Base-by-base conservation (phyloP, 2,113 vertebrate genomes). In the Ifrita kowaldi region DNA sequence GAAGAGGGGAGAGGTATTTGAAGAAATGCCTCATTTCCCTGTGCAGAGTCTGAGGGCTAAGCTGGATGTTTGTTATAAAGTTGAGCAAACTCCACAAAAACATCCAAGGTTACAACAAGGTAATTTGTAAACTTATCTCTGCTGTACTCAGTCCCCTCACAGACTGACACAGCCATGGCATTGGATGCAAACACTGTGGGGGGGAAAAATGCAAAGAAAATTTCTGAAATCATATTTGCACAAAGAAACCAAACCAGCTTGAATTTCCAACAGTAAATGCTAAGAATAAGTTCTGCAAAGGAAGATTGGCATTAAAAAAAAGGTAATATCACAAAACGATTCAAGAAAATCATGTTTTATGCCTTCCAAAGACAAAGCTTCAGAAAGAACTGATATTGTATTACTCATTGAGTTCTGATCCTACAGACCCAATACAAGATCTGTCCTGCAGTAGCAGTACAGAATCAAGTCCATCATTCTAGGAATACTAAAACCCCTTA, bases 161-260 rank as follows among this genome's bases (percentile, higher is more conserved):
- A 62, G 67, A 60, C 33, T 55, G 74, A 76, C 83, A 63, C 21
- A 14, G 33, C 22, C 41, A 10, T 13, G 42, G 42, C 75, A 87
- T 23, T 47, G 42, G 33, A 33, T 49, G 32, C 19, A 85, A 87
- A 74, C 32, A 30, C 13, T 24, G 10, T 0, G 0, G 7, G 1
- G 5, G 11, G 4, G 13, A 26, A n/a, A 33, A 68, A 70, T 14
- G 19, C 22, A 70, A 77, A 86, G 33, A 88, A 91, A 68, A 56
- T 60, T 92, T 81, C 67, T 67, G 39, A 82, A 77, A 74, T 70
- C 12, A 1, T 49, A 44, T 84, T 89, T 87, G 28, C n/a, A 33
- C n/a, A 63, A 55, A 56, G 73, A 87, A 91, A 53, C 9, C 3
- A 86, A 92, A 57, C 3, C 26, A 35, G 27, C 18, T 88, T 47